Conservation (phyloP, 2,797 vertebrate species). For the Chiloscyllium punctatum region DNA sequence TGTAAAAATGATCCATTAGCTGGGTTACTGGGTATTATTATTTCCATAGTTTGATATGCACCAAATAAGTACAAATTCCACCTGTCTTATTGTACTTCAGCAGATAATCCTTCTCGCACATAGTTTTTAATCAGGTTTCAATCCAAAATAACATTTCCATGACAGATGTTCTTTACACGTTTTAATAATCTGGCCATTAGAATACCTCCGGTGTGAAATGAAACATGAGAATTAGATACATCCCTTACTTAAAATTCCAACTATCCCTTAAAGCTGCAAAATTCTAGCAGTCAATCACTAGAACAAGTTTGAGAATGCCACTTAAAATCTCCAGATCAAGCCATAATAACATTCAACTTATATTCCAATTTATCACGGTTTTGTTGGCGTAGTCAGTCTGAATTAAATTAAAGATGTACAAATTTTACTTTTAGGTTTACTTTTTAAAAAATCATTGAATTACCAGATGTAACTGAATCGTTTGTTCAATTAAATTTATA, state of each 20-base stretch:
- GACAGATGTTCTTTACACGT: constrained; percentile 29
- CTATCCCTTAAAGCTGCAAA: constrained; percentile 7
- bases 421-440: neutral
- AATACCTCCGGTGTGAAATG: neutral
- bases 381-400: neutral
- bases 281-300: neutral
- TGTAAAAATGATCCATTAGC: neutral
- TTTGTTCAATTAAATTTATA: neutral
- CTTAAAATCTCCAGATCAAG: neutral
- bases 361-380: neutral
- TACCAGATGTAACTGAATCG: neutral
- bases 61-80: constrained; percentile 1
- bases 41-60: neutral
- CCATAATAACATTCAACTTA: neutral
- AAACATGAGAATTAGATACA: constrained; percentile 26
- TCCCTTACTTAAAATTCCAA: neutral
- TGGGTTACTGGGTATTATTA: neutral
- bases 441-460: neutral
- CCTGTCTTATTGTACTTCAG: neutral
- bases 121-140: constrained; percentile 4
- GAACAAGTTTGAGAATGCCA: neutral
- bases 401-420: neutral
- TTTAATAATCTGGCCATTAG: constrained; percentile 19
- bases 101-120: constrained; percentile 3
- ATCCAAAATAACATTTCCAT: neutral